Evolutionary conservation across 2,113 vertebrate species (phyloP), one percentile per base, ranked within the genome.

Genomic region (Notarius lentiginosus): DNA sequence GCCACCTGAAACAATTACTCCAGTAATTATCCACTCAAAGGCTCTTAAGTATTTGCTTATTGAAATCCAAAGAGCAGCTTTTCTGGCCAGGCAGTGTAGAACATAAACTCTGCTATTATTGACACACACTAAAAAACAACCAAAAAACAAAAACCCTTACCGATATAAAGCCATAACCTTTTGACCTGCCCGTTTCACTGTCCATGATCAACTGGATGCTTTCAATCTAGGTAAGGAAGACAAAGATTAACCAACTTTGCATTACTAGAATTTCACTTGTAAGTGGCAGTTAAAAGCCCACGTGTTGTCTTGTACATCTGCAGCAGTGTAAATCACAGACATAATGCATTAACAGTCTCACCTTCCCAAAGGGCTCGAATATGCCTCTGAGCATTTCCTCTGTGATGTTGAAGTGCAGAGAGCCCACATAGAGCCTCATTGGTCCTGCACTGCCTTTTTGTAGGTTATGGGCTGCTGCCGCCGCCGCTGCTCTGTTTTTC

Each of bases 131-230:
- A 2, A 34, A 34, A 34, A 34, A 34, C 1, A 34, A 34, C 34
- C 34, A 41, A 41, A 6, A 15, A 0, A n/a, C 24, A 56, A 56
- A 27, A 24, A 66, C 68, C 82, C 91, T 94, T 96, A 99, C 98
- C 80, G 98, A 99, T 93, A 99, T 99, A 89, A 99, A 99, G 87
- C 98, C 98, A 2, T 99, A 99, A 93, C 98, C 98, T 95, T 99
- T 99, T 8, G 98, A 99, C 73, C 98, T 95, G 60, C 97, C 98
- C 1, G 98, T 99, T 94, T 99, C 98, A 88, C 96, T 99, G 92
- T 99, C 98, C 98, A 99, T 99, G 97, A 99, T 99, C 10, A 99
- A 96, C 84, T 99, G 98, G 89, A 99, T 99, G 88, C 97, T 98
- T 92, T 99, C 98, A 89, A 99, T 99, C 98, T 99, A 90, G 84